phyloP scores from a whole-genome alignment of 1,140 invertebrate species.

The Euwallacea similis region DNA sequence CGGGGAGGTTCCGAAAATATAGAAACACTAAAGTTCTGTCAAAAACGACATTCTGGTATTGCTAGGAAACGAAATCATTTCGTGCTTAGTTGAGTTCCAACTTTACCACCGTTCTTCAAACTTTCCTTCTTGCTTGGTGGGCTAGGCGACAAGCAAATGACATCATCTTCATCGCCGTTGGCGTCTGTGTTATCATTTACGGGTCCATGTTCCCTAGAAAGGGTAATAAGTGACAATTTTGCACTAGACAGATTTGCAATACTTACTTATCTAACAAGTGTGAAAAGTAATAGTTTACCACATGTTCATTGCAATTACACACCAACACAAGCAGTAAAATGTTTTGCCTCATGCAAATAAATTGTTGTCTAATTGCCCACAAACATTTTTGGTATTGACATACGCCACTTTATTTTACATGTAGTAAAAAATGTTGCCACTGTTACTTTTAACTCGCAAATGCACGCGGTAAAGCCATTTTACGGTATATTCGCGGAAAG shows the following conservation, averaged over 20 bases:
- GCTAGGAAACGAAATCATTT: slow-evolving; percentile 29
- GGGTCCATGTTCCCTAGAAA: slow-evolving; percentile 62
- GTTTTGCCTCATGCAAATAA: slow-evolving; percentile 3
- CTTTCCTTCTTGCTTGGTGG: slow-evolving; percentile 47
- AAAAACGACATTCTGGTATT: neutral
- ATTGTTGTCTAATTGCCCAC: too few species aligned
- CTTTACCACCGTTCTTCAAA: slow-evolving; percentile 32
- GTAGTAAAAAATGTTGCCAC: too few species aligned
- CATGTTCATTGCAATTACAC: neutral
- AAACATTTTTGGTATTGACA: too few species aligned
- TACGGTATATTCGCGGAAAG: too few species aligned
- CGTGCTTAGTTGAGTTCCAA: slow-evolving; percentile 1
- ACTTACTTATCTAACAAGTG: neutral
- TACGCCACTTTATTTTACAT: too few species aligned
- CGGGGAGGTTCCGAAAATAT: too few species aligned
- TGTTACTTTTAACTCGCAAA: too few species aligned
- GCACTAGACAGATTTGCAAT: neutral
- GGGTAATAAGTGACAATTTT: neutral
- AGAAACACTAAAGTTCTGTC: neutral
- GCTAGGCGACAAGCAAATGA: slow-evolving; percentile 51
- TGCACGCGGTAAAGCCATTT: too few species aligned
- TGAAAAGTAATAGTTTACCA: neutral
- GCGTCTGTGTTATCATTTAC: slow-evolving; percentile 43
- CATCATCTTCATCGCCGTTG: slow-evolving; percentile 50
- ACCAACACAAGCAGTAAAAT: neutral